These are phyloP conservation scores for Thripadectes ignobilis DNA, from an alignment of 2,797 vertebrate species.

Conservation along the genomic window DNA sequence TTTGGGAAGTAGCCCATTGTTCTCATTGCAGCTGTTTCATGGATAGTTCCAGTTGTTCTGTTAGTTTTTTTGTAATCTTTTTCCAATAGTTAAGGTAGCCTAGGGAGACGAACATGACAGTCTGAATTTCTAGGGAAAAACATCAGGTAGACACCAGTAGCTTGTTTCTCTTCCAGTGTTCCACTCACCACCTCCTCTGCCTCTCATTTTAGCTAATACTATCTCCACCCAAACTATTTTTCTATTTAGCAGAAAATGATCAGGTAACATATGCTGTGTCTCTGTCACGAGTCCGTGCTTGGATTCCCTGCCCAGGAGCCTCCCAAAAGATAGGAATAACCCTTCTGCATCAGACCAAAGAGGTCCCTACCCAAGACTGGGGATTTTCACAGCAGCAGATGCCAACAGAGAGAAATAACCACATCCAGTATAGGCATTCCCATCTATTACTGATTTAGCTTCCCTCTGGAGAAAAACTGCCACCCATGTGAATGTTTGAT, in stretches of 20 bases:
- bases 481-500: not conserved
- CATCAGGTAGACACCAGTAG: not conserved
- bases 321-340: not conserved
- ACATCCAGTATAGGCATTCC: not conserved
- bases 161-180: not conserved
- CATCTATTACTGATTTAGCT: not conserved
- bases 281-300: not conserved
- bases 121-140: not conserved
- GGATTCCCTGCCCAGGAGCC: not conserved
- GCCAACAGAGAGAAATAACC: not conserved
- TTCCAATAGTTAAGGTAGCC: not conserved
- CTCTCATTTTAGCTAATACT: not conserved
- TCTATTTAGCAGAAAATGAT: not conserved
- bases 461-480: not conserved
- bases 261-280: not conserved
- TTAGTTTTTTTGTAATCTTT: not conserved
- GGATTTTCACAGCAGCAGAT: not conserved
- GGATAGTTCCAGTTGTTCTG: not conserved
- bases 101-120: not conserved
- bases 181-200: not conserved
- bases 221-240: not conserved
- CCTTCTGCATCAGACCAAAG: not conserved
- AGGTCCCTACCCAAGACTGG: not conserved
- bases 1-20: not conserved
- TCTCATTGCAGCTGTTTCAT: not conserved